These are phyloP conservation scores for Paradisaea rubra DNA, from an alignment of 2,113 vertebrate species.

Conservation along the genomic window DNA sequence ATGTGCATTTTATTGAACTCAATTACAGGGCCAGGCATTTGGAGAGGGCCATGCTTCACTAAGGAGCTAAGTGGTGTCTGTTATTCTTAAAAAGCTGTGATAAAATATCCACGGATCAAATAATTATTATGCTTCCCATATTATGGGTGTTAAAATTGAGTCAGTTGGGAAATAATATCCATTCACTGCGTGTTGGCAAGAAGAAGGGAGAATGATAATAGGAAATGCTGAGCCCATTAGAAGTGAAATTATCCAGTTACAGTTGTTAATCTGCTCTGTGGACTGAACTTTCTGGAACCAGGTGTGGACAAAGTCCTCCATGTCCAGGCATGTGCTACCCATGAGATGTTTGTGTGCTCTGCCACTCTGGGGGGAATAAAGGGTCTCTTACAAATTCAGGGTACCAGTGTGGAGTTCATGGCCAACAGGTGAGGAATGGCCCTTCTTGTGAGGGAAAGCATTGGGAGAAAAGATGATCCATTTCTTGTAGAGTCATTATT, in stretches of 20 bases:
- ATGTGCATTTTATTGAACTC: background rate
- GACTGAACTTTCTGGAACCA: background rate
- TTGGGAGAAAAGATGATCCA: background rate
- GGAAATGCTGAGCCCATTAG: background rate
- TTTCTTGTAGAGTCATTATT: background rate
- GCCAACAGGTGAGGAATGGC: background rate
- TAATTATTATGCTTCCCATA: background rate
- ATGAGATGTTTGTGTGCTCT: background rate
- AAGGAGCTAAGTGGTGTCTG: background rate
- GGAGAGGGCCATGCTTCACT: background rate
- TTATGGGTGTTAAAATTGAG: background rate
- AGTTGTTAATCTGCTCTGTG: background rate
- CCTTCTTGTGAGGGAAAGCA: background rate
- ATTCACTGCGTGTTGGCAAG: background rate
- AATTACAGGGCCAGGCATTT: background rate
- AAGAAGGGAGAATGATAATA: background rate
- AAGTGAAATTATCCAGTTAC: background rate
- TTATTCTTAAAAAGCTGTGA: background rate
- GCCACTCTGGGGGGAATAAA: background rate
- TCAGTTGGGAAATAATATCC: background rate
- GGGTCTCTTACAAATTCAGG: background rate
- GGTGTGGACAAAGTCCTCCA: too few relatives aligned
- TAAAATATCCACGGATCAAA: background rate
- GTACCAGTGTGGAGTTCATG: background rate
- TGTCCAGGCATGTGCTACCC: fast-evolving